Conservation (phyloP, 2,113 vertebrate species). For the Synchiropus splendidus region DNA sequence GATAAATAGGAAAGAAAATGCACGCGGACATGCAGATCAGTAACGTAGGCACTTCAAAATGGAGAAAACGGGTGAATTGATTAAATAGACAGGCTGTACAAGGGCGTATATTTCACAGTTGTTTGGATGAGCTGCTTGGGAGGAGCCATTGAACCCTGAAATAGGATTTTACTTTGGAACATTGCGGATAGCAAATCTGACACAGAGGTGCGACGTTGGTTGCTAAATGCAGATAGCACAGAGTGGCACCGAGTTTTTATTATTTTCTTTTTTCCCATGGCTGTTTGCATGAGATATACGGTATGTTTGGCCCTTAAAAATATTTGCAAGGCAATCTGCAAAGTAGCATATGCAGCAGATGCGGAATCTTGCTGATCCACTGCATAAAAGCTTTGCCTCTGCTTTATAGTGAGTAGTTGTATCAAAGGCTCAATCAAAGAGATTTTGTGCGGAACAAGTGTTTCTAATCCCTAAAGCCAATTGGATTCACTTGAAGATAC, state of each 20-base stretch:
- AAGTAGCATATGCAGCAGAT: conserved; percentile 29
- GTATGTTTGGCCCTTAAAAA: conserved; percentile 4
- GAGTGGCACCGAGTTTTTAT: no score
- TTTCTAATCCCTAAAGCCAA: conserved; percentile 34
- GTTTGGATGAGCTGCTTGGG: conserved; percentile 33
- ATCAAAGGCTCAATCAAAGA: conserved; percentile 36
- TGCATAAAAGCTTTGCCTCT: not conserved
- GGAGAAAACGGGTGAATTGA: conserved; percentile 52
- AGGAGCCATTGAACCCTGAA: conserved; percentile 63
- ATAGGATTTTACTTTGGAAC: conserved; percentile 60
- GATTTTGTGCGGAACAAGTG: conserved; percentile 25
- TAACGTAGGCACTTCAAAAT: conserved; percentile 46
- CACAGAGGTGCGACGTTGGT: conserved; percentile 31
- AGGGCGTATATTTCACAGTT: conserved; percentile 44
- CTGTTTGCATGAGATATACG: not conserved
- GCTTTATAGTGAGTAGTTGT: conserved; percentile 13
- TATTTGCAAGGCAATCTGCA: conserved; percentile 23
- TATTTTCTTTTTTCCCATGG: no score
- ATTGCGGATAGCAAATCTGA: conserved; percentile 45
- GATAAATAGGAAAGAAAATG: conserved; percentile 1
- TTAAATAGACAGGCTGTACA: conserved; percentile 56
- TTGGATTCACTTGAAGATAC: conserved; percentile 37
- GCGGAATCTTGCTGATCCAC: conserved; percentile 12
- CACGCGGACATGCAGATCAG: conserved; percentile 20
- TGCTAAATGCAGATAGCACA: conserved; percentile 32